Evolutionary conservation across 1,140 invertebrate species (phyloP), one percentile per base, ranked within the genome.

Genomic region (Carcinoscorpius rotundicauda): DNA sequence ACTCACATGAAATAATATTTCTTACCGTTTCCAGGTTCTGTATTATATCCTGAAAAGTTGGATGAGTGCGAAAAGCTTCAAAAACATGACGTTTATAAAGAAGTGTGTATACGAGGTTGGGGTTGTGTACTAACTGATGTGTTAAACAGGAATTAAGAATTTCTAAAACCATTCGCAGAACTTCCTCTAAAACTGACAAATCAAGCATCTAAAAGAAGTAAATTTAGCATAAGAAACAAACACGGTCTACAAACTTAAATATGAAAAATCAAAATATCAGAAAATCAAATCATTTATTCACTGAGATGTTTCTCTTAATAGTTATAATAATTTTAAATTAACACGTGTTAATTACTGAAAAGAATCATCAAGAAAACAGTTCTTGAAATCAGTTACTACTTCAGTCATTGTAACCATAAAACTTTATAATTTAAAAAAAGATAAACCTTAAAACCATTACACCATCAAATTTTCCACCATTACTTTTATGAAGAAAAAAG

Each of bases 51-150:
- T 96, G 91, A 77, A 96, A 96, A 63, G 89, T 87, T 29, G 88
- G 84, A 79, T 98, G 91, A 63, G 84, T 84, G 71, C 87, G 82
- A 75, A 94, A 93, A 8, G 86, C 82, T 71, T 89, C 85, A 78
- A 99, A 98, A 57, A 96, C 83, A 65, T 93, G 85, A 69, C 86
- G 84, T 74, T 98, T 95, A 76, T 99, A 98, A 3, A 99, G 81
- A 62, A 99, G 79, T 3, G 93, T 92, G 75, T 99, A 99, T 53
- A 99, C 85, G 66, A 99, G 81, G 80, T 99, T 93, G 5, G 91
- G 85, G 80, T 99, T 99, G 74, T 91, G 85, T 4, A 85, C 81
- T 52, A 99, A 79, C 71, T 95, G 91, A 77, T 89, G 85, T 0
- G 87, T 86, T 58, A 98, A 80, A 74, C 88, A 89, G 49, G 93